Evolutionary conservation across 2,797 vertebrate species (phyloP).

Genomic region (Saxicola maurus): DNA sequence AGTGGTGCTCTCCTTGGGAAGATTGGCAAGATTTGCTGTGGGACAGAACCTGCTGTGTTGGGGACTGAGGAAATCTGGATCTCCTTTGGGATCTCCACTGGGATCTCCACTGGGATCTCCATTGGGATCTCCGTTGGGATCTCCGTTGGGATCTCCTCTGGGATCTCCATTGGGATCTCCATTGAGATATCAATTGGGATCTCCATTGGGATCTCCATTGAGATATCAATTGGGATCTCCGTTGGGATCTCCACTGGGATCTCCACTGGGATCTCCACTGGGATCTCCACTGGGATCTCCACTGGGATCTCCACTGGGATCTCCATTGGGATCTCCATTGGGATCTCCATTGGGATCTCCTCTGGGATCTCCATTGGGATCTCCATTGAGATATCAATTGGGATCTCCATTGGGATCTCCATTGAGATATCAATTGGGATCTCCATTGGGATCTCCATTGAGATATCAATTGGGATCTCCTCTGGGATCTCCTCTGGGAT

Average conservation of each 20-base stretch:
- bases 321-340: rapidly evolving
- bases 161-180: rapidly evolving
- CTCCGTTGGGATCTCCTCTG: rapidly evolving
- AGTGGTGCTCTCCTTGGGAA: not conserved
- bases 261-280: rapidly evolving
- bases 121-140: rapidly evolving
- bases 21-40: not conserved
- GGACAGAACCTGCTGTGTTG: not conserved
- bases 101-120: rapidly evolving
- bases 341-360: not conserved
- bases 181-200: not conserved
- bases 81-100: rapidly evolving
- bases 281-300: rapidly evolving
- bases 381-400: too few relatives aligned
- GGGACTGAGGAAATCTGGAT: not conserved
- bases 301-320: rapidly evolving
- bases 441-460: rapidly evolving
- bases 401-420: rapidly evolving
- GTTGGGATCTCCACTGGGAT: rapidly evolving
- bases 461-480: rapidly evolving
- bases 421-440: rapidly evolving
- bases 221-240: rapidly evolving
- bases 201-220: rapidly evolving
- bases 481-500: rapidly evolving
- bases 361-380: rapidly evolving